phyloP scores from a whole-genome alignment of 2,113 vertebrate species.

The Colistium nudipinnis region DNA sequence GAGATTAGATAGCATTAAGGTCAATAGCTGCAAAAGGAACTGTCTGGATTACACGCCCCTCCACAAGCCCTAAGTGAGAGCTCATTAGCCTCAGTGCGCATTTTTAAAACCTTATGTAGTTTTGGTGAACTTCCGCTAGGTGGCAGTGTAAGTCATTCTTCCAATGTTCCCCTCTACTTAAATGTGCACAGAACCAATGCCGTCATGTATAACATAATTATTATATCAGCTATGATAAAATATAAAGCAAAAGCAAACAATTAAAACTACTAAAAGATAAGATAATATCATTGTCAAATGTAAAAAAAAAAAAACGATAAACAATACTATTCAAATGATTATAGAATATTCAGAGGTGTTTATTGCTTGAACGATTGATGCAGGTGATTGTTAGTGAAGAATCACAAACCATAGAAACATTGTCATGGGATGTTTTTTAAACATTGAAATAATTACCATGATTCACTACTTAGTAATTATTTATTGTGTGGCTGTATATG shows the following conservation, averaged over 20 bases:
- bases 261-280: not conserved
- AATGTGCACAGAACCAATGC: not conserved
- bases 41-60: not conserved
- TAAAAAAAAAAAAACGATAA: too few relatives aligned
- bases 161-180: not conserved
- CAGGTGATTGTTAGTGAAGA: too few relatives aligned
- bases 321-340: too few relatives aligned
- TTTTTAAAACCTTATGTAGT: slow-evolving; percentile 14
- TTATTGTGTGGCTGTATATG: not conserved
- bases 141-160: slow-evolving; percentile 39
- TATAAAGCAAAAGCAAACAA: not conserved
- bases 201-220: not conserved
- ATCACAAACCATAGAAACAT: too few relatives aligned
- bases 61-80: slow-evolving; percentile 12
- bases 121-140: slow-evolving; percentile 49
- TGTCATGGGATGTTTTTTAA: too few relatives aligned
- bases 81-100: slow-evolving; percentile 2
- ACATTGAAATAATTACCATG: too few relatives aligned
- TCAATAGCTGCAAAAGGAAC: slow-evolving; percentile 18
- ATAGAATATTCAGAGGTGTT: too few relatives aligned
- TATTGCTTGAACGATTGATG: too few relatives aligned
- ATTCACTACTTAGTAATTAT: too few relatives aligned
- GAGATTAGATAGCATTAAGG: slow-evolving; percentile 24
- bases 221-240: not conserved
- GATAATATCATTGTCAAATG: not conserved